Conservation (phyloP, 1,140 invertebrate genomes). For the Elymnias hypermnestra region DNA sequence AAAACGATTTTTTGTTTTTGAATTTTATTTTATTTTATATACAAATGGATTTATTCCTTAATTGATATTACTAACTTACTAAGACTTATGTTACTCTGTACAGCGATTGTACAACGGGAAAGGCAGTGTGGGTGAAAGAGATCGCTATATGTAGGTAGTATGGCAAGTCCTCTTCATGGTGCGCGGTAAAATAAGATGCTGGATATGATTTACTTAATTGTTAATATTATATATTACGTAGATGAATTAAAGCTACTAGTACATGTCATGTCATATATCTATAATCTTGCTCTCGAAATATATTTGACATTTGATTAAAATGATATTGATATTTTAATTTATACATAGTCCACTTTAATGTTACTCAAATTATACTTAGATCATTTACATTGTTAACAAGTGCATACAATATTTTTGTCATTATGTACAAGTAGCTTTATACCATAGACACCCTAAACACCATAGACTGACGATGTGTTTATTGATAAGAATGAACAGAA, state of each 20-base stretch:
- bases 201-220: conserved; percentile 4
- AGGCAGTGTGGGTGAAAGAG: conserved; percentile 43
- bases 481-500: neutral
- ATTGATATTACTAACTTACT: conserved; percentile 59
- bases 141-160: conserved; percentile 27
- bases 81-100: conserved; percentile 59
- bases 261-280: conserved; percentile 1
- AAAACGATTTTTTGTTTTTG: conserved; percentile 16
- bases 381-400: too few relatives aligned
- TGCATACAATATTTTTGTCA: too few relatives aligned
- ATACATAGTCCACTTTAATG: too few relatives aligned
- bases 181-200: conserved; percentile 11
- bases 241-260: conserved; percentile 1
- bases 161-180: conserved; percentile 26
- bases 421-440: neutral
- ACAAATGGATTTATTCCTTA: conserved; percentile 68
- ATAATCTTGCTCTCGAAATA: neutral
- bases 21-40: conserved; percentile 64
- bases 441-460: too few relatives aligned
- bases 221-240: neutral
- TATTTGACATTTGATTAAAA: too few relatives aligned
- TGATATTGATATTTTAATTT: too few relatives aligned
- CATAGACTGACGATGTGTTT: neutral
- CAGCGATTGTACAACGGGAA: conserved; percentile 51
- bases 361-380: too few relatives aligned